Evolutionary conservation across 2,797 vertebrate genomes (phyloP), one percentile per base, ranked within the genome.

Genomic region (Eospalax fontanierii): DNA sequence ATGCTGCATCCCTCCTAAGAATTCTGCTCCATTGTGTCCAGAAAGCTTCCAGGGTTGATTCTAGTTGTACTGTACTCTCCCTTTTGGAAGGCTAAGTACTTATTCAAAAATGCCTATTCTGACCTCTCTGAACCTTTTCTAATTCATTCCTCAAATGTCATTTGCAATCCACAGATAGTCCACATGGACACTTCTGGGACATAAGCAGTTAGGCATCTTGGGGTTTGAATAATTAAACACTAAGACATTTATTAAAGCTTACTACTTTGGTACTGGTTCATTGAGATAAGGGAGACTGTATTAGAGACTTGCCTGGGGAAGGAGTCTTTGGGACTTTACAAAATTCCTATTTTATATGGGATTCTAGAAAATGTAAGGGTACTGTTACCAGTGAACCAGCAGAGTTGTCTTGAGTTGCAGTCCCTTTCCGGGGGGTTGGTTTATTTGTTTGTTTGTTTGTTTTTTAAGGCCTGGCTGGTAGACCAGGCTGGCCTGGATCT

Each of bases 301-400:
- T 70, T n/a, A 38, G 65, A 82, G 50, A 33, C 43, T 71, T 65
- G 33, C 21, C 40, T 22, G 26, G 3, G 2, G 14, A 28, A 18
- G 65, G 11, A 6, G 16, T 11, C n/a, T 79, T 28, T 33, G 66
- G 65, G 83, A 73, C 24, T 35, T 86, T 35, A 50, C 63, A 40
- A 35, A 50, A 43, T 16, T 65, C 66, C 18, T 18, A 43, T 50
- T 84, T 2, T 90, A 30, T 4, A 30, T 63, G 43, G 73, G n/a
- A 30, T 82, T 95, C 33, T 89, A 54, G 92, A 91, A 75, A 66
- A 68, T n/a, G 65, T 81, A 50, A 90, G 66, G 54, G 75, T 21
- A 65, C 26, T 75, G 28, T 30, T 63, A 21, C 19, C 46, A 86
- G n/a, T 19, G 19, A 85, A 35, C 57, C 22, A 30, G 46, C 2